Base-by-base conservation (phyloP, 2,888 invertebrate genomes). In the Galerucella pusilla region DNA sequence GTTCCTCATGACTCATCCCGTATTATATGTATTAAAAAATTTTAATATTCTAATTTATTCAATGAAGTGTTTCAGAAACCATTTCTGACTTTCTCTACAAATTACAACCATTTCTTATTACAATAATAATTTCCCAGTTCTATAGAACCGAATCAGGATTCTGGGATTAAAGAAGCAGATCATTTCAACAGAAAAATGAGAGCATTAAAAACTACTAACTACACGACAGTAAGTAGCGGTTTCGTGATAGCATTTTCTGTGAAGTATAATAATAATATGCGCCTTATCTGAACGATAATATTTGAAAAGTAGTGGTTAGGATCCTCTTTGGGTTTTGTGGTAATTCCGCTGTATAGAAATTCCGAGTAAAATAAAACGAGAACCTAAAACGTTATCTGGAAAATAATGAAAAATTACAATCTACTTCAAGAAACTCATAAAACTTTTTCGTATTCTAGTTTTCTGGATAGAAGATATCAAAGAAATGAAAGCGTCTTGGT, bases 341-440 rank as follows among this genome's bases (percentile, higher is more conserved):
- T 72, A 72, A 72, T 72, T 72, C 59, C 60, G 63, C 66, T 66
- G 71, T 66, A 66, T 66, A 72, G 72, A 66, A 60, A 66, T 54
- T 49, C 49, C 49, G 12, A 42, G 66, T 16, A 42, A 72, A 72
- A 72, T 72, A 72, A 72, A 72, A 72, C 72, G 59, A 52, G 14
- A 64, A 72, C 60, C 60, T 66, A 60, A 72, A 72, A 72, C 72
- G 72, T 66, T 72, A 66, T 72, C 72, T 60, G 28, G 60, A 35
- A 72, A 54, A 72, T 72, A 72, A 72, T 72, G 72, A 72, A 72
- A 72, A 72, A 72, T 72, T 72, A 66, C 66, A 72, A 72, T 72
- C 66, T 72, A 35, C 60, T 25, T 57, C 66, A 46, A 67, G 72
- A 66, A 72, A 72, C 66, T 72, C 72, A 67, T 72, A 72, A 72